Conservation (phyloP, 2,797 vertebrate species). For the Pygocentrus nattereri region DNA sequence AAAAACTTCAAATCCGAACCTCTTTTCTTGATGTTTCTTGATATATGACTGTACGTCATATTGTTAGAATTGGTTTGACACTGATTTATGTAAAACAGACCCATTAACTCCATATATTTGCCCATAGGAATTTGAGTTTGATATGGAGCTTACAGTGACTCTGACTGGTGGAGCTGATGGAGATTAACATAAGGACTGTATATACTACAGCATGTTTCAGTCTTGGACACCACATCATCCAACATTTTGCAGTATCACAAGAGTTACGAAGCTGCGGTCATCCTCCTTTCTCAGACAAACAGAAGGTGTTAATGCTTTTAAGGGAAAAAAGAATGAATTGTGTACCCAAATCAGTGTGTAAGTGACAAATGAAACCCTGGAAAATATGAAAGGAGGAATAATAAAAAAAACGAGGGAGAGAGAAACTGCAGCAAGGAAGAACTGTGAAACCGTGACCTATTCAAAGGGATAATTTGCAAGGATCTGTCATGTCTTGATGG, state of each 20-base stretch:
- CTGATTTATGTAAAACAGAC: slow-evolving; percentile 21
- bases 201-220: slow-evolving; percentile 36
- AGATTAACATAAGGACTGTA: slow-evolving; percentile 45
- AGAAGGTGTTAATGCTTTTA: slow-evolving; percentile 59
- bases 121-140: slow-evolving; percentile 16
- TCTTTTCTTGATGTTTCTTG: slow-evolving; percentile 4
- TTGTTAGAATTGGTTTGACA: neutral
- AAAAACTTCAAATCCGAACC: neutral
- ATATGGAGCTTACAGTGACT: slow-evolving; percentile 26
- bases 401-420: slow-evolving; percentile 29
- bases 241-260: slow-evolving; percentile 42
- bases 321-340: slow-evolving; percentile 56
- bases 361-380: slow-evolving; percentile 61
- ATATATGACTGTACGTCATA: neutral
- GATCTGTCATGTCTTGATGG: slow-evolving; percentile 70
- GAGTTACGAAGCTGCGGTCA: slow-evolving; percentile 15
- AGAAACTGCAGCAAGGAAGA: slow-evolving; percentile 60
- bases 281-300: slow-evolving; percentile 48
- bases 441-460: slow-evolving; percentile 67
- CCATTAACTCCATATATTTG: slow-evolving; percentile 6
- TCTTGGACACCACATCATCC: slow-evolving; percentile 48
- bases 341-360: slow-evolving; percentile 58
- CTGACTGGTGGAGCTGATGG: slow-evolving; percentile 35
- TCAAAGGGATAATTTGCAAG: slow-evolving; percentile 69
- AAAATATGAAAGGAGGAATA: slow-evolving; percentile 62